Evolutionary conservation across 64 coral and sea anemone species (phyloP), one percentile per base, ranked within the genome.

Genomic region (Pocillopora damicornis): DNA sequence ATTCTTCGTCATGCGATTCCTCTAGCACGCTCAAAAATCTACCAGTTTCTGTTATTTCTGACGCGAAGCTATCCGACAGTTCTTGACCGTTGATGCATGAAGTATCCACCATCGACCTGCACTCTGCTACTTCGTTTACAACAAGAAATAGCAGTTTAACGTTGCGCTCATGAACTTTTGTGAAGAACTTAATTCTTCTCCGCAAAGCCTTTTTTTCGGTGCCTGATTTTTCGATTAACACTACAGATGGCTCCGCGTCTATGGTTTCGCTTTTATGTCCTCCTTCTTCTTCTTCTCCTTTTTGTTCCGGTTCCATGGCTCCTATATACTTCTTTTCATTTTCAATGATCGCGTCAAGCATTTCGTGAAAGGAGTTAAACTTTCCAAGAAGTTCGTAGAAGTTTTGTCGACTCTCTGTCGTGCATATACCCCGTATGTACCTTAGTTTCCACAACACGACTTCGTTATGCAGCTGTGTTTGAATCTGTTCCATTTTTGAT

Each of bases 381-480:
- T 90, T 73, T 34, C 23, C 7, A 35, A 90, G 42, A 1, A 90
- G 80, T 34, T 68, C 37, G 38, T 85, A 85, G 20, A 85, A 58
- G 37, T 85, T 37, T 30, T 85, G 63, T 85, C 81, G 81, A n/a
- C 64, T 85, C 14, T 85, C 64, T 37, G 82, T 69, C 22, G 34
- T 90, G 59, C 69, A 90, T 5, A 90, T 75, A 57, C 89, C 89
- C 2, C 89, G 58, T 59, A 83, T 59, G 35, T 64, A 85, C 18
- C 73, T 82, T 22, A 90, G 69, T 42, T 82, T 82, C 89, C 89
- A 90, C 59, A 83, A 75, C 9, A 85, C 75, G 14, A 90, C 89
- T 18, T 90, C 89, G 58, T 90, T 90, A 14, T 90, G 89, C 5
- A 90, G 79, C 63, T 90, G 89, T 15, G 81, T 81, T 74, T 90